These are phyloP conservation scores for Mormoops blainvillei DNA, from an alignment of 2,113 vertebrate species.

Conservation along the genomic window DNA sequence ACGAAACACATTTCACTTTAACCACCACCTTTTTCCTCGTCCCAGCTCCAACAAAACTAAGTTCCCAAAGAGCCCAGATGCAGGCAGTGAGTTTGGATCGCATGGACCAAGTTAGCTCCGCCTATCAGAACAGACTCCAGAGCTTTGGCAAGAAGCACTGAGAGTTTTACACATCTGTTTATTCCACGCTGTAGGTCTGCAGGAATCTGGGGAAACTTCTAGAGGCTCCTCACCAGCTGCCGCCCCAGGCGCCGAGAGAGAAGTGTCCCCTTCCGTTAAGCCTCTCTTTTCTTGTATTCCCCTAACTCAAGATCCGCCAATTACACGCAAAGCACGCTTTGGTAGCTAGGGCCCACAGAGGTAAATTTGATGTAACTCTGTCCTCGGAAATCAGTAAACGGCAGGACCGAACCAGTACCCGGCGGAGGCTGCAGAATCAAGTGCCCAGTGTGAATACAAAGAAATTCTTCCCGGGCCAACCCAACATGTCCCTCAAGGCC, in stretches of 20 bases:
- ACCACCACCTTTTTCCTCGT: too few relatives aligned
- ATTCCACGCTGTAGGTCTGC: neutral
- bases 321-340: too few relatives aligned
- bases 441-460: neutral
- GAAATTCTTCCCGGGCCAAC: neutral
- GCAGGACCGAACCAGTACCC: accelerated
- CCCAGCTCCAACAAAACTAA: too few relatives aligned
- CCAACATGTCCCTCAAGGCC: neutral
- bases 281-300: neutral
- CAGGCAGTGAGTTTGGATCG: neutral
- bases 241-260: neutral
- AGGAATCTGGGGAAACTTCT: neutral
- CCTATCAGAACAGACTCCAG: too few relatives aligned
- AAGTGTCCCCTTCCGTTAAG: neutral
- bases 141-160: accelerated
- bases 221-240: neutral
- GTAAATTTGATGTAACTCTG: neutral
- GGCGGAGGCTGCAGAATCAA: neutral
- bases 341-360: neutral
- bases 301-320: neutral
- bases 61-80: too few relatives aligned
- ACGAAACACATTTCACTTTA: too few relatives aligned
- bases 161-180: neutral
- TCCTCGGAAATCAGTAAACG: neutral
- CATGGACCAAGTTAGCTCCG: accelerated